phyloP scores from a whole-genome alignment of 2,888 invertebrate genomes.

The Silvanus unidentatus region DNA sequence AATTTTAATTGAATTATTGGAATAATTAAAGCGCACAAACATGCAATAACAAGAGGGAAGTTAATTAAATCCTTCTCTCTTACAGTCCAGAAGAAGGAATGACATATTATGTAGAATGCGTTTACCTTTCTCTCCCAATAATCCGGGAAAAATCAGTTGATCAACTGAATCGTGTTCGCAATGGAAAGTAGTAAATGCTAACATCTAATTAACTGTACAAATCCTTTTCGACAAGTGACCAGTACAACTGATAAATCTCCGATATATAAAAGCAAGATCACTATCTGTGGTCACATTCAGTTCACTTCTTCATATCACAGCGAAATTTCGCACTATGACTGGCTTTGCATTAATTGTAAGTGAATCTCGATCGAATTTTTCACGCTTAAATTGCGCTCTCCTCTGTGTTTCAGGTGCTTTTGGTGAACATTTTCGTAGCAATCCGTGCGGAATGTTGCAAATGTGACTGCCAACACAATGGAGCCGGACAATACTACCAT shows the following conservation, averaged over 20 bases:
- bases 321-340: constrained; percentile 18
- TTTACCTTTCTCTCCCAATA: too few relatives aligned
- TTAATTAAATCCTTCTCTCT: too few relatives aligned
- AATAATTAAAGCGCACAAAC: too few relatives aligned
- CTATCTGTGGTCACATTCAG: constrained; percentile 3
- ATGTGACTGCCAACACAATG: constrained; percentile 9
- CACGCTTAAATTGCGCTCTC: too few relatives aligned
- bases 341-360: constrained; percentile 11
- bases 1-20: too few relatives aligned
- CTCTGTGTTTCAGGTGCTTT: neutral
- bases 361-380: neutral
- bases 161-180: too few relatives aligned
- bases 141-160: too few relatives aligned
- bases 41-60: too few relatives aligned
- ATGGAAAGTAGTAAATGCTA: too few relatives aligned
- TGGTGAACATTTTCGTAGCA: constrained; percentile 10
- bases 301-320: constrained; percentile 6
- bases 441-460: constrained; percentile 11
- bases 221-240: neutral
- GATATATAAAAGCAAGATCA: constrained; percentile 13
- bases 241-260: neutral
- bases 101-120: too few relatives aligned
- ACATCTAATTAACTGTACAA: too few relatives aligned
- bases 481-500: constrained; percentile 1
- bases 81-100: too few relatives aligned